These are phyloP conservation scores for Drosophila miranda DNA, from an alignment of 1,140 invertebrate genomes.

Conservation along the genomic window DNA sequence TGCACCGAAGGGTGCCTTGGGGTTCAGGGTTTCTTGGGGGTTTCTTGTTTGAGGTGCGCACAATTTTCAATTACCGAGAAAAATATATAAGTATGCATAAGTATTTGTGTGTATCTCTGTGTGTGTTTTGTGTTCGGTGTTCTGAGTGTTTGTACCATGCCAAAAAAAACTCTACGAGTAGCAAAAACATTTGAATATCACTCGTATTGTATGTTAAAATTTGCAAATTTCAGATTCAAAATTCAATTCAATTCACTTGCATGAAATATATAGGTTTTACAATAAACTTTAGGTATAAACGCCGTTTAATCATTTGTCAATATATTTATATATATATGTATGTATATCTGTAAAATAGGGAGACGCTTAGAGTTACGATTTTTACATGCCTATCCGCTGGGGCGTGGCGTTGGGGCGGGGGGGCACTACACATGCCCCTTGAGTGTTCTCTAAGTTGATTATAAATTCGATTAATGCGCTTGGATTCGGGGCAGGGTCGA, in stretches of 20 bases:
- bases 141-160: slow-evolving; percentile 27
- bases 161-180: slow-evolving; percentile 44
- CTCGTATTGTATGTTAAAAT: slow-evolving; percentile 54
- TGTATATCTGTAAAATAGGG: slow-evolving; percentile 43
- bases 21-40: slow-evolving; percentile 12
- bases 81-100: slow-evolving; percentile 34
- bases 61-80: slow-evolving; percentile 42
- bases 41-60: slow-evolving; percentile 13
- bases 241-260: slow-evolving; percentile 74
- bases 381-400: slow-evolving; percentile 38
- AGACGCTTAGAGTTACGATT: slow-evolving; percentile 20
- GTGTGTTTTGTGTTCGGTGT: slow-evolving; percentile 22
- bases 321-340: slow-evolving; percentile 28
- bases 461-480: slow-evolving; percentile 52
- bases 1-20: not conserved
- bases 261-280: slow-evolving; percentile 61
- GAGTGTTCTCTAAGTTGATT: slow-evolving; percentile 33
- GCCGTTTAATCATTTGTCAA: slow-evolving; percentile 52
- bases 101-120: slow-evolving; percentile 7
- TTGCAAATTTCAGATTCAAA: slow-evolving; percentile 44
- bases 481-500: slow-evolving; percentile 8
- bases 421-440: slow-evolving; percentile 23
- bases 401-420: not conserved
- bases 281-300: slow-evolving; percentile 62
- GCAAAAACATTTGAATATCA: slow-evolving; percentile 48